A percentile compares a stretch with the other conserved stretches of the same genome.
phyloP scores from a whole-genome alignment of 35 echinoderm and acorn worm species.

The Apostichopus parvimensis region DNA sequence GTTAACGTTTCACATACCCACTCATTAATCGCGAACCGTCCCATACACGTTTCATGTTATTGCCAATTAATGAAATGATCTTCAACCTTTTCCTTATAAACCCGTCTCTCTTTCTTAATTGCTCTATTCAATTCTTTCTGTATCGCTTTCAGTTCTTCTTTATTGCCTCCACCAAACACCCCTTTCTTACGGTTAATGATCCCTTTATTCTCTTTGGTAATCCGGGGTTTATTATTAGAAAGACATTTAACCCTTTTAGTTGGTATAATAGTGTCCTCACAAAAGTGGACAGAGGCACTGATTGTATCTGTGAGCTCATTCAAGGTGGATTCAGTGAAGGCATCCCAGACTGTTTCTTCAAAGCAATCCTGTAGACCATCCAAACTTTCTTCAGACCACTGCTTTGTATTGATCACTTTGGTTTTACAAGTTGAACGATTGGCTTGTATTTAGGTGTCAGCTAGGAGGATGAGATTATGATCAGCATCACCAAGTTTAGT shows the following conservation, averaged over 20 bases:
- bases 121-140: neutral
- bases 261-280: slow-evolving; percentile 38
- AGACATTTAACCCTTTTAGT: neutral
- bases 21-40: neutral
- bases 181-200: slow-evolving; percentile 8
- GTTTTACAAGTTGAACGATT: neutral
- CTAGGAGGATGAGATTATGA: neutral
- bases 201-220: slow-evolving; percentile 10
- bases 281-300: slow-evolving; percentile 28
- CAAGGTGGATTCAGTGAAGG: neutral
- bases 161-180: neutral
- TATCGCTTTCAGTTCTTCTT: neutral
- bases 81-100: neutral
- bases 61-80: neutral
- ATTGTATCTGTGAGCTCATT: neutral
- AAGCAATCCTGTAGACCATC: neutral
- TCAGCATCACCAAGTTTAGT: neutral
- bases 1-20: neutral
- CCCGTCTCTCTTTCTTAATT: neutral
- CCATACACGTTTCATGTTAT: slow-evolving; percentile 25
- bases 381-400: neutral
- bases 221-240: neutral
- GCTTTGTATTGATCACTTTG: neutral
- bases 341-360: slow-evolving; percentile 24
- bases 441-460: slow-evolving; percentile 11